Conservation (phyloP, 2,113 vertebrate genomes). For the Crotalus horridus region DNA sequence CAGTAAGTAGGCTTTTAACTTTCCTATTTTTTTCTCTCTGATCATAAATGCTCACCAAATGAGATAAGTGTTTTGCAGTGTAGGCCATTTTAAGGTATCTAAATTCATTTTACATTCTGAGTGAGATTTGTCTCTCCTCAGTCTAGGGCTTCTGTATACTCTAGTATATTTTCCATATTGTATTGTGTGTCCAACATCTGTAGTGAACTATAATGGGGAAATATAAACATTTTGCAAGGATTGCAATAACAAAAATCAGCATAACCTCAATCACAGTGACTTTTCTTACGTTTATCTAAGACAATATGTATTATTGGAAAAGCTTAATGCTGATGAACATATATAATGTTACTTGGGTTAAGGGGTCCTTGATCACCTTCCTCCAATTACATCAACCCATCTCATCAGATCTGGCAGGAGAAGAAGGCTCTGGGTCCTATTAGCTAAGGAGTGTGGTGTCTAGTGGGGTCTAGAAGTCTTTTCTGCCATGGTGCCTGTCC, state of each 20-base stretch:
- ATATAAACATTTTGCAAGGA: neutral
- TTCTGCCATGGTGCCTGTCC: neutral
- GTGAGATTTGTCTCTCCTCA: neutral
- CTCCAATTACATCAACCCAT: neutral
- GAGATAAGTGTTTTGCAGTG: neutral
- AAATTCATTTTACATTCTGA: neutral
- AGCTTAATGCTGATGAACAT: neutral
- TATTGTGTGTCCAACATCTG: neutral
- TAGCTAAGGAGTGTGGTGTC: neutral
- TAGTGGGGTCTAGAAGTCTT: neutral
- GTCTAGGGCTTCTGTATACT: neutral
- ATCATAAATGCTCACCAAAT: neutral
- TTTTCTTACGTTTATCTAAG: neutral
- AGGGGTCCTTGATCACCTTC: neutral
- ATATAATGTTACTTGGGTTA: neutral
- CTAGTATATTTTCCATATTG: neutral
- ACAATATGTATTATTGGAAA: neutral
- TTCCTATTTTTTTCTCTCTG: neutral
- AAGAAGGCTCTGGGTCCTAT: neutral
- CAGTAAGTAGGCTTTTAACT: neutral
- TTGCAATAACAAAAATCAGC: neutral
- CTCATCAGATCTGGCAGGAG: neutral
- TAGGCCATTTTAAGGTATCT: neutral
- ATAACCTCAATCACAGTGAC: neutral
- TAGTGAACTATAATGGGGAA: neutral